Evolutionary conservation across 2,113 vertebrate genomes (phyloP).

Genomic region (Pomatostomus ruficeps): DNA sequence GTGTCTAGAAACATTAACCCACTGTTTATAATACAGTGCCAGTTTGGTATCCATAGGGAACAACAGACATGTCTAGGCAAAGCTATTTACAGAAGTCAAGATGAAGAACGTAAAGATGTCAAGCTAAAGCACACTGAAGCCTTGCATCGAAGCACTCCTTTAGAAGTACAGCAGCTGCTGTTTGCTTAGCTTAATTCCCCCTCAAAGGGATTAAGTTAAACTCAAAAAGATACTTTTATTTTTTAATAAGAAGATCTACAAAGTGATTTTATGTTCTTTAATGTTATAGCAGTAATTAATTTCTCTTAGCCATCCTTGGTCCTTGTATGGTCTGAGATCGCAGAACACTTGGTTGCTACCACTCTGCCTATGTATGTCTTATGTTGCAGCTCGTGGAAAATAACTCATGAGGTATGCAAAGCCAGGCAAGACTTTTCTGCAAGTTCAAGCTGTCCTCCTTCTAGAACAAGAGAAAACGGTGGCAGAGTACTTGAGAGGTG

Average conservation of each 20-base stretch:
- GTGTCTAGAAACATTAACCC: not conserved
- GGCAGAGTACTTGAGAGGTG: not conserved
- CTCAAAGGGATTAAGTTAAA: constrained; percentile 17
- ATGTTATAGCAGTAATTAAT: not conserved
- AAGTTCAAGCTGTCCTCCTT: not conserved
- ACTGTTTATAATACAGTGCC: not conserved
- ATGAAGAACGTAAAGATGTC: not conserved
- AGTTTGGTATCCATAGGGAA: not conserved
- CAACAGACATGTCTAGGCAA: not conserved
- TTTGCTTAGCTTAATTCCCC: constrained; percentile 4
- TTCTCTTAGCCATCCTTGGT: not conserved
- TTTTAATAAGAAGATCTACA: not conserved
- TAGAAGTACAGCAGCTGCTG: not conserved
- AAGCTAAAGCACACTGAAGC: not conserved
- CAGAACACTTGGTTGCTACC: not conserved
- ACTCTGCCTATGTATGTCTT: not conserved
- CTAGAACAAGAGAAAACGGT: not conserved
- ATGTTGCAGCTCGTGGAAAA: not conserved
- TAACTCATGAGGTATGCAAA: not conserved
- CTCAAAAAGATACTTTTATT: not conserved
- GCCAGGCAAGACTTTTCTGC: not conserved
- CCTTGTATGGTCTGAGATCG: not conserved
- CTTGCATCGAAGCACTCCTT: not conserved
- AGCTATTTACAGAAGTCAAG: not conserved
- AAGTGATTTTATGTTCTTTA: not conserved